A percentile compares a stretch with the other conserved stretches of the same genome.
Conservation (phyloP, 1,140 invertebrate genomes). For the Philopotamus ludificatus region DNA sequence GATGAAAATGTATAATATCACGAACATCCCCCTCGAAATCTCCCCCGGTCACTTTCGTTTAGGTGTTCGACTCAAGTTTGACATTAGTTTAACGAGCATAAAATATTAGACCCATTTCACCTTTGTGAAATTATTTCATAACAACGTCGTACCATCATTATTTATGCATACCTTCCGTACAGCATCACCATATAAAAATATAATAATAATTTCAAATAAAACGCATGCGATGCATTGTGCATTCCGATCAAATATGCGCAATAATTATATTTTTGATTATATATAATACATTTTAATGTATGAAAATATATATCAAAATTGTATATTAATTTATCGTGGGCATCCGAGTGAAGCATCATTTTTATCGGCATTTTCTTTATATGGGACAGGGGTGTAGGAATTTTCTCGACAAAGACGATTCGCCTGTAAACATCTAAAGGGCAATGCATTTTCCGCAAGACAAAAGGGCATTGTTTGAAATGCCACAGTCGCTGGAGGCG, state of each 20-base stretch:
- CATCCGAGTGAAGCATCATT: slow-evolving; percentile 34
- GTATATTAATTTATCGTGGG: too few species aligned
- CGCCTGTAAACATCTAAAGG: slow-evolving; percentile 26
- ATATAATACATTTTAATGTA: too few species aligned
- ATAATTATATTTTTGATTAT: too few species aligned
- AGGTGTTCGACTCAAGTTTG: slow-evolving; percentile 16
- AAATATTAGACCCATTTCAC: slow-evolving; percentile 33
- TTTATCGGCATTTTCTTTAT: background rate
- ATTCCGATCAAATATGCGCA: too few species aligned
- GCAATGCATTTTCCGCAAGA: slow-evolving; percentile 36
- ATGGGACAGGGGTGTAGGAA: slow-evolving; percentile 13
- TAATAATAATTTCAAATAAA: too few species aligned
- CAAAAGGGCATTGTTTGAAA: slow-evolving; percentile 41
- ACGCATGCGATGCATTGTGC: too few species aligned
- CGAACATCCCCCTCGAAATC: background rate
- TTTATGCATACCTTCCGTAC: slow-evolving; percentile 22
- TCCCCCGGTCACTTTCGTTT: slow-evolving; percentile 12
- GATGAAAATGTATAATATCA: too few species aligned
- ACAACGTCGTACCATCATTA: slow-evolving; percentile 21
- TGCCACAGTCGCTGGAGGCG: slow-evolving; percentile 30
- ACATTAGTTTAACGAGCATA: slow-evolving; percentile 35
- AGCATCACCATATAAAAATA: background rate
- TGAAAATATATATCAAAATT: too few species aligned
- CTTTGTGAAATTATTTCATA: slow-evolving; percentile 33
- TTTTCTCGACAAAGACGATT: slow-evolving; percentile 30